Evolutionary conservation across 2,113 vertebrate genomes (phyloP), one percentile per base, ranked within the genome.

Genomic region (Peucedramus taeniatus): DNA sequence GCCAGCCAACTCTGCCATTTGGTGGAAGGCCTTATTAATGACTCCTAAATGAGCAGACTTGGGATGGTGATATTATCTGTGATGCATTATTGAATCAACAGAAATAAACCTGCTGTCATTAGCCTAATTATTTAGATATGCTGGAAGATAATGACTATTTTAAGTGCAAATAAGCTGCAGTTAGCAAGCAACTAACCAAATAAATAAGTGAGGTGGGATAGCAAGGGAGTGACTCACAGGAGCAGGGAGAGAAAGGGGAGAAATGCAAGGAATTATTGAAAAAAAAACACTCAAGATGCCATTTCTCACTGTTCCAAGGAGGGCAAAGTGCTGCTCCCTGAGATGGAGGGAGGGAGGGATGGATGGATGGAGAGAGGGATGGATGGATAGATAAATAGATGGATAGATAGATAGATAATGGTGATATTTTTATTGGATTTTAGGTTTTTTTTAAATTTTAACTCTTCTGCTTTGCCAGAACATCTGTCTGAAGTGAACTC

Each of bases 81-180:
- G 66, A 79, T 88, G 66, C 61, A 26, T 94, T 92, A 93, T 89
- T 93, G 91, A 83, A 94, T 74, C 90, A 94, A 86, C 86, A 93
- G 92, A 78, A 90, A 74, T 59, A 90, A 88, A 81, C 80, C 76
- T 90, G 74, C 92, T 94, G 76, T 93, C 89, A 87, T 95, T 94
- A 95, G 78, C 74, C 85, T 79, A 76, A 89, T 94, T 94, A 89
- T 87, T 95, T 72, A 64, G 87, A 72, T 89, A 51, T 49, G 51
- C 71, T 65, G 72, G 51, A 83, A 65, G 33, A 51, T 45, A 83
- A 81, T 74, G 75, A 72, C 61, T 78, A 42, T 83, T 93, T 90
- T 92, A 93, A 90, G 68, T 74, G 86, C 79, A 89, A 92, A 95
- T 80, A 86, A 88, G 80, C 59, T 87, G 86, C 72, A 83, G 71